Evolutionary conservation across 2,113 vertebrate genomes (phyloP).

Genomic region (Scopus umbretta): DNA sequence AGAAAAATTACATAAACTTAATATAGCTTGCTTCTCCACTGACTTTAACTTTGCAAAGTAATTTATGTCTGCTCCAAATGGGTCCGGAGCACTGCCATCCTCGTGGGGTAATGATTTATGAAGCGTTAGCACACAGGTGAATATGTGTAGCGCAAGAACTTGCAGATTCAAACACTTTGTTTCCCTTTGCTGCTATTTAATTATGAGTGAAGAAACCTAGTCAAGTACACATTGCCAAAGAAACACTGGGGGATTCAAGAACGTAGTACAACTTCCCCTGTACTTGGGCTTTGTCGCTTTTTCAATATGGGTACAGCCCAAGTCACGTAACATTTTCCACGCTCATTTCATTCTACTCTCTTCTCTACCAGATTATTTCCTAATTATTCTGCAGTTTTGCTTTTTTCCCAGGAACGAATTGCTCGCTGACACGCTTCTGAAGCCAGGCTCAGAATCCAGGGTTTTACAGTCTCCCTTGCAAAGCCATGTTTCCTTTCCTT

Average conservation of each 20-base stretch:
- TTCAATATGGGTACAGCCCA: background rate
- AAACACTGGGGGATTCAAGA: background rate
- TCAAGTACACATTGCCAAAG: background rate
- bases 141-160: background rate
- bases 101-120: constrained; percentile 27
- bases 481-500: background rate
- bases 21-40: background rate
- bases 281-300: background rate
- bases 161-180: constrained; percentile 24
- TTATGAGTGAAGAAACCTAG: constrained; percentile 23
- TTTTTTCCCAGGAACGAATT: background rate
- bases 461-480: background rate
- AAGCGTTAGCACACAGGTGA: constrained; percentile 22
- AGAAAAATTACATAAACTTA: background rate
- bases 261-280: background rate
- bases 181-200: constrained; percentile 25
- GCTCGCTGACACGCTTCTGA: background rate
- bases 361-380: background rate
- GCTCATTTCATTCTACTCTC: background rate
- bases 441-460: background rate
- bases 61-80: constrained; percentile 11
- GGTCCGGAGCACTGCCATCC: background rate
- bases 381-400: background rate
- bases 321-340: background rate
- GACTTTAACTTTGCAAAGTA: background rate